A percentile compares a stretch with the other conserved stretches of the same genome.
Conservation (phyloP, 1,140 invertebrate genomes). For the Varroa destructor region DNA sequence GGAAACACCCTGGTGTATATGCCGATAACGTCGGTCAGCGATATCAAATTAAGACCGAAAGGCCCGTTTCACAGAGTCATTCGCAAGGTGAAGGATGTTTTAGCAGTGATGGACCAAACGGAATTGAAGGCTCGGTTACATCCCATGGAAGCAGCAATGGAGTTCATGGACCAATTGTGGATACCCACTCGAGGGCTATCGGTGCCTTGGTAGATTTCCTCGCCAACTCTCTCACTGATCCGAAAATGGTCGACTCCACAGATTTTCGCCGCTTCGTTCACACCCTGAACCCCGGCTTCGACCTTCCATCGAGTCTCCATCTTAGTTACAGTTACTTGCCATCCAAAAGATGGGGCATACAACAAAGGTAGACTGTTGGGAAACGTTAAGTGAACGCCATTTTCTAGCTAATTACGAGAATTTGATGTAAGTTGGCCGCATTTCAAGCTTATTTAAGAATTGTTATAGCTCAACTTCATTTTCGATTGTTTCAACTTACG, state of each 20-base stretch:
- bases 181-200: slow-evolving; percentile 1
- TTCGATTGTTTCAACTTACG: too few species aligned
- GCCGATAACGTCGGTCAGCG: slow-evolving; percentile 14
- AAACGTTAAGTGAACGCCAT: too few species aligned
- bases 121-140: too few species aligned
- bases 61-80: too few species aligned
- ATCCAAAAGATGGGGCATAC: slow-evolving; percentile 7
- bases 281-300: slow-evolving; percentile 10
- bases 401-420: too few species aligned
- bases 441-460: too few species aligned
- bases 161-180: background rate
- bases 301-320: slow-evolving; percentile 18
- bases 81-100: slow-evolving; percentile 4
- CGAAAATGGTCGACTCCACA: slow-evolving; percentile 20
- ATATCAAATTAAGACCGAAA: slow-evolving; percentile 18
- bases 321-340: slow-evolving; percentile 9
- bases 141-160: too few species aligned
- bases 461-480: too few species aligned
- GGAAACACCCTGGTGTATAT: slow-evolving; percentile 18
- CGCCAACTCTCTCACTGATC: slow-evolving; percentile 9
- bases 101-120: background rate
- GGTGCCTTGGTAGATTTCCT: slow-evolving; percentile 7
- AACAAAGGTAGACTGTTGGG: background rate
- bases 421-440: too few species aligned
- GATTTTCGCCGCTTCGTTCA: slow-evolving; percentile 15